Base-by-base conservation (phyloP, 2,888 invertebrate genomes). In the Nymphalis polychloros region DNA sequence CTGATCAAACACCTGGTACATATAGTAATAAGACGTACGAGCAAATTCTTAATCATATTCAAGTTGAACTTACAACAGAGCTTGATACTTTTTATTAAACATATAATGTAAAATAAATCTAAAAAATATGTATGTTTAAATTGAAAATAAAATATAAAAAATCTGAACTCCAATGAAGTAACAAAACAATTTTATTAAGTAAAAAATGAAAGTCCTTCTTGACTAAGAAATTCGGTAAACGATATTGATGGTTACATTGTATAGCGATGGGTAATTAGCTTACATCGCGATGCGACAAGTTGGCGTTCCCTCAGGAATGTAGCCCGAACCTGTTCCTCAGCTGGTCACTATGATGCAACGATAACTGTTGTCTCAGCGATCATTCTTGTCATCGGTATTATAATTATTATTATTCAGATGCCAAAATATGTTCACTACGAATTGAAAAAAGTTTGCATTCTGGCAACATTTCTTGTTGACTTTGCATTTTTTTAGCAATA, bases 231-330 rank as follows among this genome's bases (percentile, higher is more conserved):
- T 41, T 41, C 41, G 41, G 41, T 41, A 49, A 17, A 49, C 8
- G 17, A n/a, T 49, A 49, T 6, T 49, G 19, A 6, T n/a, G 17
- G 6, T 8, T 53, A 53, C 17, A 53, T 23, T 53, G 65, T 27
- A 60, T 64, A 67, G 68, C 68, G 70, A 74, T 48, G 62, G 66
- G 61, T 67, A 69, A 72, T 73, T 71, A 67, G 69, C 69, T 63
- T 57, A 63, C 71, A 73, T 77, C 75, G 77, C 76, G 76, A 72
- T 73, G 63, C 67, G 53, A 31, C 53, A 75, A 77, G 79, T 79
- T 82, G 84, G 86, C 88, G 82, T 89, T 89, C 89, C 90, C 89
- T 87, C 81, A 86, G 88, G 89, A 89, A 89, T 90, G 88, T 77
- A 72, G 81, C 72, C 76, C 76, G 75, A 81, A 84, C 84, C 83